Evolutionary conservation across 2,888 invertebrate genomes (phyloP), one percentile per base, ranked within the genome.

Genomic region (Dendrolimus pini): DNA sequence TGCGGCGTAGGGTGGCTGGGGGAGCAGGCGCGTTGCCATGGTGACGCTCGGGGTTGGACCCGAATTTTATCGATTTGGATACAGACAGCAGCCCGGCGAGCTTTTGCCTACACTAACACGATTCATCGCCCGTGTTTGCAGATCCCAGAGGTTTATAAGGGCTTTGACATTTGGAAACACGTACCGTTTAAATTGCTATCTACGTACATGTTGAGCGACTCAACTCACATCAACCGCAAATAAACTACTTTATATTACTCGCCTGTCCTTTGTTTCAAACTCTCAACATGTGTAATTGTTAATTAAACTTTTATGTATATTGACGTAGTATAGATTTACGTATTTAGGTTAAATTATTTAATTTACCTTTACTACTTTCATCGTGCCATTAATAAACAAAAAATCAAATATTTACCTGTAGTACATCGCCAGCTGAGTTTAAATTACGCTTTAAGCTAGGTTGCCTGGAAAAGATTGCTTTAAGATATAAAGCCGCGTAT

Each of bases 1-100:
- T 80, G 80, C 73, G 77, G 75, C 61, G 77, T 74, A 70, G 69
- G 62, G 79, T 71, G 63, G 66, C 70, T 65, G 60, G 67, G 63
- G 77, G 70, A 68, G 70, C 72, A 74, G 71, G 85, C 74, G 78
- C 77, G 87, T 89, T 71, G 78, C 74, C 81, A 76, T 86, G 78
- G 76, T 78, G 68, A 90, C 89, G 78, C 74, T 76, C 85, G 87
- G 89, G 89, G 85, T 87, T 85, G 80, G 86, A 81, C 90, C 90
- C 89, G 84, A 90, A 90, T 89, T 89, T 90, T 89, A 90, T 90
- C 89, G 90, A 90, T 90, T 89, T 75, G 81, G 84, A 72, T 86
- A 85, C 88, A 89, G 85, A 83, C 89, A 89, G 87, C 89, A 88
- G 86, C 88, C 84, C 73, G 78, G 77, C 74, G 77, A 78, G 82